These are phyloP conservation scores for Cyanoliseus patagonus DNA, from an alignment of 2,113 vertebrate genomes.

Conservation along the genomic window DNA sequence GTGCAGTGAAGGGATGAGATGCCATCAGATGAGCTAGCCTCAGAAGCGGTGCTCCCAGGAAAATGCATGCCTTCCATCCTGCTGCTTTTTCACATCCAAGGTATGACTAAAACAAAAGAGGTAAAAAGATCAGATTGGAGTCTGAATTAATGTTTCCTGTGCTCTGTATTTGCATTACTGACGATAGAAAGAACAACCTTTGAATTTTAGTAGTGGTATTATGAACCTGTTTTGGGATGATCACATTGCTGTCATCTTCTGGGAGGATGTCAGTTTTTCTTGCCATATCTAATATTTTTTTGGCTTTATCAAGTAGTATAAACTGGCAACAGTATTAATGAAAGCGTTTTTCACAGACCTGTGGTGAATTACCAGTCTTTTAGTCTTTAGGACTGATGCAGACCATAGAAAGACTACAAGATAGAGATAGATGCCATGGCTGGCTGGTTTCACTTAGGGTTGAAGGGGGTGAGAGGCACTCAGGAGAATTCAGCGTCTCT, in stretches of 20 bases:
- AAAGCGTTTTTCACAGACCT: not conserved
- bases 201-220: not conserved
- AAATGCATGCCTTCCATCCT: not conserved
- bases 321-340: not conserved
- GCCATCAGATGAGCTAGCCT: not conserved
- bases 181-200: not conserved
- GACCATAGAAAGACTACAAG: not conserved
- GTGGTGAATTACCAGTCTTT: not conserved
- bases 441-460: not conserved
- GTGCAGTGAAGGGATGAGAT: not conserved
- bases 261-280: not conserved
- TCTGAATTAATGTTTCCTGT: not conserved
- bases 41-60: not conserved
- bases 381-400: not conserved
- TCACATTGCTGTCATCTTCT: not conserved
- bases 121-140: not conserved
- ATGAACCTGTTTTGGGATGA: not conserved
- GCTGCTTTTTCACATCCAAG: not conserved
- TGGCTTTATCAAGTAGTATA: not conserved
- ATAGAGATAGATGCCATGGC: accelerated
- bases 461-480: not conserved
- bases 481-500: not conserved
- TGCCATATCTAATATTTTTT: not conserved
- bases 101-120: not conserved
- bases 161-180: not conserved